Conservation (phyloP, 2,113 vertebrate species). For the Canis aureus region DNA sequence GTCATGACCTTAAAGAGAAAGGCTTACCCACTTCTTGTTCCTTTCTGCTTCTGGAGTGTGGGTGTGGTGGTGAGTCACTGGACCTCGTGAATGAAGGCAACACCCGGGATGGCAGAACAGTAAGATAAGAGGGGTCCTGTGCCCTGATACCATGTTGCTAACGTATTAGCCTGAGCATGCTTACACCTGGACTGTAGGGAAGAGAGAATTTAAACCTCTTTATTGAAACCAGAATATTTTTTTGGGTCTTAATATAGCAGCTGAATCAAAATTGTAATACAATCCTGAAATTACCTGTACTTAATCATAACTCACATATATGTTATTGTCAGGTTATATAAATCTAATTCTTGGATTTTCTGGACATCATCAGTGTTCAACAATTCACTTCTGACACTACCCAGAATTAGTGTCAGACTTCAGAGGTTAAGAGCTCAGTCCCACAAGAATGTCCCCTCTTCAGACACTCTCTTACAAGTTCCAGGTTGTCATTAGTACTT, state of each 20-base stretch:
- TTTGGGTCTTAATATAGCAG: background rate
- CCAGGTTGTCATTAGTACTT: background rate
- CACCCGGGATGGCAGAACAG: background rate
- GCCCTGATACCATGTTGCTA: background rate
- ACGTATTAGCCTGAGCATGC: background rate
- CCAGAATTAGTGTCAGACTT: background rate
- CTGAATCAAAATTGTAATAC: background rate
- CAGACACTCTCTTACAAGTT: background rate
- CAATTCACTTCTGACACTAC: background rate
- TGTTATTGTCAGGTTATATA: background rate
- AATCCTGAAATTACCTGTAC: background rate
- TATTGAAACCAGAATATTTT: background rate
- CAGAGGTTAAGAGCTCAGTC: background rate
- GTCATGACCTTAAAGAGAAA: background rate
- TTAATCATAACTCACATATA: background rate
- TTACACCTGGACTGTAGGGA: background rate
- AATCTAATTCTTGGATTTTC: background rate
- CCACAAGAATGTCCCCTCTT: background rate
- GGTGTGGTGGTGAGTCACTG: background rate
- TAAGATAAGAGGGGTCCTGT: background rate
- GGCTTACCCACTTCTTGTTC: background rate
- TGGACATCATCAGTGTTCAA: background rate
- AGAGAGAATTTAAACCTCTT: background rate
- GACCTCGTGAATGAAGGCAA: background rate
- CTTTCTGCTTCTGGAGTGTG: background rate